Conservation (phyloP, 2,113 vertebrate species). For the Pluvianellus socialis region DNA sequence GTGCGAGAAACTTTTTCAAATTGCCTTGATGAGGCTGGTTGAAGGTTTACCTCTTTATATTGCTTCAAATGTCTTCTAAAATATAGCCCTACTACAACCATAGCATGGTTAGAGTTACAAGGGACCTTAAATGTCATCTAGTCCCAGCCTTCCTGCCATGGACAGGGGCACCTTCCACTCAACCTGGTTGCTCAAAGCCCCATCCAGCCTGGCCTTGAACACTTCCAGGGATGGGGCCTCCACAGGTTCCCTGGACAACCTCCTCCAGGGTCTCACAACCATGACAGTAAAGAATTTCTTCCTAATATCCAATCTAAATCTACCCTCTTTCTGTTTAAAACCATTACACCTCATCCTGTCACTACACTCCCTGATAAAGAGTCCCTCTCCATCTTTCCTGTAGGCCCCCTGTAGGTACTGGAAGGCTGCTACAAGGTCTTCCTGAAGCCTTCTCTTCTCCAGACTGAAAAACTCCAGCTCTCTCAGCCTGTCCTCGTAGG, state of each 20-base stretch:
- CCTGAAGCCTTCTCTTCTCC: background rate
- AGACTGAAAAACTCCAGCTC: background rate
- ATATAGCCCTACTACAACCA: background rate
- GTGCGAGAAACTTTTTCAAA: background rate
- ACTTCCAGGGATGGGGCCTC: background rate
- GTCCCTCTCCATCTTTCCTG: background rate
- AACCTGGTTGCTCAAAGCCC: background rate
- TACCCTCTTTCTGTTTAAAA: background rate
- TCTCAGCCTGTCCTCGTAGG: background rate
- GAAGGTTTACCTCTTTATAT: background rate
- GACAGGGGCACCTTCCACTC: background rate
- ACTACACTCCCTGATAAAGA: background rate
- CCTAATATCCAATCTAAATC: background rate
- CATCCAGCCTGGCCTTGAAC: background rate
- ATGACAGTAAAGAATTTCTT: background rate
- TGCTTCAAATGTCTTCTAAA: background rate
- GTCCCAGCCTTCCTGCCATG: background rate
- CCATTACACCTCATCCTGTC: background rate
- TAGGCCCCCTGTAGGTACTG: background rate
- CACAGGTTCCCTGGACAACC: background rate
- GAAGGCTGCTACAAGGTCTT: background rate
- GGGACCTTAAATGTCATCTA: too few species aligned
- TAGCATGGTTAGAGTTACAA: background rate
- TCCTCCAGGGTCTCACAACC: background rate
- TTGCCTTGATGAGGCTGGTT: background rate